phyloP scores from a whole-genome alignment of 2,797 vertebrate genomes.

The Tokudaia muenninki region DNA sequence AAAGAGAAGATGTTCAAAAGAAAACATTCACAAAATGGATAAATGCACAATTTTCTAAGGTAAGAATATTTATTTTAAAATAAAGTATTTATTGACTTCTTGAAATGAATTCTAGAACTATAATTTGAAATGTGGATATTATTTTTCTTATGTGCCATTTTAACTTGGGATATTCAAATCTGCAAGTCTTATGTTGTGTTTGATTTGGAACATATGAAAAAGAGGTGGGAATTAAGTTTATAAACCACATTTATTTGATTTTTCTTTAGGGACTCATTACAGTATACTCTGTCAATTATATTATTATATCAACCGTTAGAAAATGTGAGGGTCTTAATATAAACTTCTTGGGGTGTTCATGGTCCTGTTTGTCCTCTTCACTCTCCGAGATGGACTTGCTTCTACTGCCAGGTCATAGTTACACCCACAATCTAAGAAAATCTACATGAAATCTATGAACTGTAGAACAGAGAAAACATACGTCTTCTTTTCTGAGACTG shows the following conservation, averaged over 20 bases:
- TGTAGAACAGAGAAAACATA: background rate
- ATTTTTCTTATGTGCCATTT: background rate
- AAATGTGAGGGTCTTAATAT: background rate
- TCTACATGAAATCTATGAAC: background rate
- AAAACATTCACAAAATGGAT: conserved; percentile 99
- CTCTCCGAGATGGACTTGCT: background rate
- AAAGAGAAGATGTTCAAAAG: conserved; percentile 99
- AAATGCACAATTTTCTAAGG: conserved; percentile 98
- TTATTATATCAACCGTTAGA: background rate
- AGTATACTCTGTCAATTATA: background rate
- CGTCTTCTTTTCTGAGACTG: background rate
- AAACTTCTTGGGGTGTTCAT: background rate
- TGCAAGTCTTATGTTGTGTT: background rate
- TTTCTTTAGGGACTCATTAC: background rate
- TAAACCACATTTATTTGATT: background rate
- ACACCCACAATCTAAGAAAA: background rate
- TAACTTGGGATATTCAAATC: background rate
- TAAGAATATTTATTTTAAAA: conserved; percentile 84
- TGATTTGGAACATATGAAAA: background rate
- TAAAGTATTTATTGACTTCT: conserved; percentile 4
- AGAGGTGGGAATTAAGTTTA: conserved; percentile 16
- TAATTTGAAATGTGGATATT: conserved; percentile 33
- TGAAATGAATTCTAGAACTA: background rate
- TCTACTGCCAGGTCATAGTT: background rate
- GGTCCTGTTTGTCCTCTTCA: background rate